Evolutionary conservation across 1,140 invertebrate species (phyloP), one percentile per base, ranked within the genome.

Genomic region (Pollicipes pollicipes): DNA sequence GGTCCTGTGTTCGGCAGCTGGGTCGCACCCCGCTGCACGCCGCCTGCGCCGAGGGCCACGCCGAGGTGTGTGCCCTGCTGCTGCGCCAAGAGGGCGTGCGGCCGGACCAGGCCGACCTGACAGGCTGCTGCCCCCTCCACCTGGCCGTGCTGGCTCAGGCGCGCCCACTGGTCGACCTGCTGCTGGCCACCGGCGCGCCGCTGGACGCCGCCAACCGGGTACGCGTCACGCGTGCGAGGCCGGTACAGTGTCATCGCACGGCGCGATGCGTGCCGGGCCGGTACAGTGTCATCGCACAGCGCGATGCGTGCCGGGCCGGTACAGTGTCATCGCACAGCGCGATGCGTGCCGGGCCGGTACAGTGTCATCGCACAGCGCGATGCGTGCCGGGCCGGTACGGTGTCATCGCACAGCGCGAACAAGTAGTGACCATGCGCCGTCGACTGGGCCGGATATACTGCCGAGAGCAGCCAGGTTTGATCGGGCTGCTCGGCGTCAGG

Each of bases 1-100:
- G n/a, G n/a, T n/a, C n/a, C n/a, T 16, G 13, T 58, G 45, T 58
- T 21, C 45, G 8, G 45, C 75, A 87, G 85, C 81, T 83, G 76
- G 80, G 82, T n/a, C 83, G 84, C 74, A 89, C 88, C 27, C 82
- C 89, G 0, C 78, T 91, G 24, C 89, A 91, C 78, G 83, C 85
- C 64, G 87, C 88, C 4, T 88, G 88, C 74, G 87, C 88, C 74
- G 82, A 85, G 35, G 90, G 88, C 16, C 86, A 89, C 75, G 80
- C 83, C 30, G 84, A 86, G 32, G 86, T 88, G 0, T 86, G 86
- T 29, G 84, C 86, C 73, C 82, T 85, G 74, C 81, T 90, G 70
- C 81, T 86, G 37, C 84, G 84, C 16, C 72, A 69, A 30, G 76
- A 74, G 45, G 2, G 32, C 16, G 16, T 21, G 45, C 6, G 6